Percentiles rank a stretch among this genome's conserved stretches.
Evolutionary conservation across 2,797 vertebrate genomes (phyloP).

Genomic region (Otus scops): DNA sequence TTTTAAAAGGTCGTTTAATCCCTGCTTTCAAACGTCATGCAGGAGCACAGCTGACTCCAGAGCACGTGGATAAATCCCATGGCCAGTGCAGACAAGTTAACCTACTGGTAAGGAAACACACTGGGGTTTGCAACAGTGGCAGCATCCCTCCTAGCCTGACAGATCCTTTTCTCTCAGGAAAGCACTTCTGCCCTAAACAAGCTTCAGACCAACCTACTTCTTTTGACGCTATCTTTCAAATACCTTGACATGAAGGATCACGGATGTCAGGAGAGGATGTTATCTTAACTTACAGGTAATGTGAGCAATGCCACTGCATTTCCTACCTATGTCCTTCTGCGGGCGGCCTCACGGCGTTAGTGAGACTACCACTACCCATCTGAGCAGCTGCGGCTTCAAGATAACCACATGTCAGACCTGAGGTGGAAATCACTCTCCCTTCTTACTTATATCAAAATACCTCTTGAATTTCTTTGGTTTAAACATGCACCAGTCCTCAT

Average conservation of each 20-base stretch:
- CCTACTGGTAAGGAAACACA: fast-evolving
- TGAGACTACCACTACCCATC: background rate
- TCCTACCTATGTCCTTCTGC: background rate
- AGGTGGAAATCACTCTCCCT: background rate
- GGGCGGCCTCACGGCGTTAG: background rate
- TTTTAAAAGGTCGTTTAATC: background rate
- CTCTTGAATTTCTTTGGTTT: background rate
- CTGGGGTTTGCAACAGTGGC: background rate
- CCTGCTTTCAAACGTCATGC: background rate
- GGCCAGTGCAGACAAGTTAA: fast-evolving
- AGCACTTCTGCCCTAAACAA: background rate
- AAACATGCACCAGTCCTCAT: background rate
- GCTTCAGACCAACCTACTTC: background rate
- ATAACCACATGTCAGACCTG: background rate
- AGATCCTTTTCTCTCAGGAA: background rate
- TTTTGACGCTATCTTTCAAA: background rate
- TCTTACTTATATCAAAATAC: fast-evolving
- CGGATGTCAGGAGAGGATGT: background rate
- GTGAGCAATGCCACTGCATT: background rate
- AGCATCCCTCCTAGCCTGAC: background rate
- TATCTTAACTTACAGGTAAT: background rate
- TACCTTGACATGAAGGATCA: background rate
- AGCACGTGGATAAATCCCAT: fast-evolving
- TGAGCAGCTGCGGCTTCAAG: background rate
- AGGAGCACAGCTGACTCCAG: background rate